Base-by-base conservation (phyloP, 2,888 invertebrate genomes). In the Clusia tigrina region DNA sequence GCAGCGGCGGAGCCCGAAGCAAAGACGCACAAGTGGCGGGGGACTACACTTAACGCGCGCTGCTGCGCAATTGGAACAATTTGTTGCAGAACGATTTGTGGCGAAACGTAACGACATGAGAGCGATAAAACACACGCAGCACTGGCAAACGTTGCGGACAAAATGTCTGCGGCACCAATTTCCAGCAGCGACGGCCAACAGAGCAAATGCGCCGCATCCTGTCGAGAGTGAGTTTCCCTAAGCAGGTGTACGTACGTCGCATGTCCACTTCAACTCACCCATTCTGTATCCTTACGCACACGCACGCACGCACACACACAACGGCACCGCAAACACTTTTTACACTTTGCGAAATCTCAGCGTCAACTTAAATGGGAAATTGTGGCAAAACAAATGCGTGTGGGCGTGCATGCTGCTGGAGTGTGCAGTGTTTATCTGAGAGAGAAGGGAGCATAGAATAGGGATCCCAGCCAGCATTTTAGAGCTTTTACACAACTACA, bases 101-200 rank as follows among this genome's bases (percentile, higher is more conserved):
- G 42, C 42, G 15, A 42, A 6, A 42, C n/a, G 42, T n/a, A 3
- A 32, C 18, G 20, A 42, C 1, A 51, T 26, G 51, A n/a, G 23
- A 57, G 42, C 5, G 9, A 24, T 23, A 23, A 57, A 57, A 24
- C 2, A 54, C 24, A 46, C 24, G 57, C 51, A n/a, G 17, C 5
- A 38, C 48, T 54, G 38, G 37, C 52, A 48, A 54, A 60, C 60
- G 54, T 46, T 32, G 23, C 42, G 38, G 42, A 38, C 60, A 48
- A 46, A n/a, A 32, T 54, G 32, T 25, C 46, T 38, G 17, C 58
- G 52, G 23, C 38, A 37, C 37, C 52, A 24, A 17, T n/a, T 15
- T 15, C 9, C 42, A 42, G 42, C 42, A 42, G 42, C 42, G n/a
- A 3, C 12, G n/a, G n/a, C 12, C 6, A 32, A 12, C 6, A 6